These are phyloP conservation scores for Oreamnos americanus DNA, from an alignment of 2,113 vertebrate genomes.

Conservation along the genomic window DNA sequence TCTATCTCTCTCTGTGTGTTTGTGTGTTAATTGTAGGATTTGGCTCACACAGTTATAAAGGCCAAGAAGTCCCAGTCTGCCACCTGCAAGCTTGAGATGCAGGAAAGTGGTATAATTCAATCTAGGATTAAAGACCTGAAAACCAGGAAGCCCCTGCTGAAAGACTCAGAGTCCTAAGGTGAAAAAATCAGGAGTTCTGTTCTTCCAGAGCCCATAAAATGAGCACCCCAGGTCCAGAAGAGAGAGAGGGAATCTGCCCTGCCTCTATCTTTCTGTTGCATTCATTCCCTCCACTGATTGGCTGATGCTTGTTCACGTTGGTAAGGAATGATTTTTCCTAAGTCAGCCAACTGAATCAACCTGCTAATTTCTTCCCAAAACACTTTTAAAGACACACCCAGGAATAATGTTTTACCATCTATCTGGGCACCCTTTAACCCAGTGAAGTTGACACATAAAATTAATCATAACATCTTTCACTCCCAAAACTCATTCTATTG, in stretches of 20 bases:
- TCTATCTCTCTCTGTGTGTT: neutral
- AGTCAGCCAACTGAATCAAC: neutral
- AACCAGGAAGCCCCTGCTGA: neutral
- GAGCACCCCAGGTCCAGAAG: neutral
- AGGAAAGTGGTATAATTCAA: neutral
- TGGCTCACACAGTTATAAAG: neutral
- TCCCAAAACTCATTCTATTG: neutral
- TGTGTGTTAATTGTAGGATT: neutral
- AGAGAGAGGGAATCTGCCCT: neutral
- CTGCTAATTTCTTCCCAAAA: neutral
- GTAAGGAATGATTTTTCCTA: neutral
- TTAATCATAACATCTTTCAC: neutral
- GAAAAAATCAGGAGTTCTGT: neutral
- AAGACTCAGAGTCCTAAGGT: neutral
- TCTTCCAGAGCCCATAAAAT: neutral
- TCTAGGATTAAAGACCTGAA: neutral
- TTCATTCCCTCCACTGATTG: neutral
- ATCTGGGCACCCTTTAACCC: neutral
- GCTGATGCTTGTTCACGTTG: neutral
- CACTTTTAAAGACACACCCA: neutral
- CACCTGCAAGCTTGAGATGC: neutral
- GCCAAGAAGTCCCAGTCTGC: neutral
- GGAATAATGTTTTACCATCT: neutral
- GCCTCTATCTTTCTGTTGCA: neutral
- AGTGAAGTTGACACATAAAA: neutral